Evolutionary conservation across 2,113 vertebrate species (phyloP).

Genomic region (Anoura caudifer): DNA sequence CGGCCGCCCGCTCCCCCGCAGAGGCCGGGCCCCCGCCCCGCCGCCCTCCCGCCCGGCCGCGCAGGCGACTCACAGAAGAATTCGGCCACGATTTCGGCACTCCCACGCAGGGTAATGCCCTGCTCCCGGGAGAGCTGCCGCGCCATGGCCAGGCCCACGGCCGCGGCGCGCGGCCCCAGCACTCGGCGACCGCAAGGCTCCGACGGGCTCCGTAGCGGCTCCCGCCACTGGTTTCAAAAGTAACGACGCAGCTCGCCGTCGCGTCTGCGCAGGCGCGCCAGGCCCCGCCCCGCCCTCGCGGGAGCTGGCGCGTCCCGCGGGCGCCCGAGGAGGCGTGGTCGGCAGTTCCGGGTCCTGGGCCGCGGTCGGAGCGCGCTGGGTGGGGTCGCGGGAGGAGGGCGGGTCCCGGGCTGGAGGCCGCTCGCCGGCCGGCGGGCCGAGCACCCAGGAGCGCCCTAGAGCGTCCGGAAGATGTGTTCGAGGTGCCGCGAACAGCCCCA

Average conservation of each 20-base stretch:
- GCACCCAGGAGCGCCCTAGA: not conserved
- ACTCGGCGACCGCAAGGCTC: not conserved
- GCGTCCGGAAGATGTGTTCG: not conserved
- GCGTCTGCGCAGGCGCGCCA: constrained; percentile 9
- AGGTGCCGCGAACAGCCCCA: no score
- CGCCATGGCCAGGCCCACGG: constrained; percentile 68
- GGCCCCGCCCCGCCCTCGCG: fast-evolving
- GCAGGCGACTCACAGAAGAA: constrained; percentile 90
- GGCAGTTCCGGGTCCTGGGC: fast-evolving
- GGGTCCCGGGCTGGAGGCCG: fast-evolving
- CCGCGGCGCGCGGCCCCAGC: not conserved
- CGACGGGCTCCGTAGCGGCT: not conserved
- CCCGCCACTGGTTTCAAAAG: constrained; percentile 67
- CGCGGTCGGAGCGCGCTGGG: fast-evolving
- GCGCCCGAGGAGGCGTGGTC: not conserved
- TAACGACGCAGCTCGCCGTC: not conserved
- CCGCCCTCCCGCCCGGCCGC: not conserved
- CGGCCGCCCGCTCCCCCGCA: not conserved
- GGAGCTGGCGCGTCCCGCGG: fast-evolving
- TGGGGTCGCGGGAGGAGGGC: fast-evolving
- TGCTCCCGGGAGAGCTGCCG: constrained; percentile 79
- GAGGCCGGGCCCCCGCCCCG: not conserved
- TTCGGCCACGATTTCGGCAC: constrained; percentile 92
- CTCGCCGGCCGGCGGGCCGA: not conserved
- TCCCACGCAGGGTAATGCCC: constrained; percentile 93